Percentiles rank a stretch among this genome's conserved stretches.
These are phyloP conservation scores for Nymphalis io DNA, from an alignment of 1,140 invertebrate genomes.

Conservation along the genomic window DNA sequence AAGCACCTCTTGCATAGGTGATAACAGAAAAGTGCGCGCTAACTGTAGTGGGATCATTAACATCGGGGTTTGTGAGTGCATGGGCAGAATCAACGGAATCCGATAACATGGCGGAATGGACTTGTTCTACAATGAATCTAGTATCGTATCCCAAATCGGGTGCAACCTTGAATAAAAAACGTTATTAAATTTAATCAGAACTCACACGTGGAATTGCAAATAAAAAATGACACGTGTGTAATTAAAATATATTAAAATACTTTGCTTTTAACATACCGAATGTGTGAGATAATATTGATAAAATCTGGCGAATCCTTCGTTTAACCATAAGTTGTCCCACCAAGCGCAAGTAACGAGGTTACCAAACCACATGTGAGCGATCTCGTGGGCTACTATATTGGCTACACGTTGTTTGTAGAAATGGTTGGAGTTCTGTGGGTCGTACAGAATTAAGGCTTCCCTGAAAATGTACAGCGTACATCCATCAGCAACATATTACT, in stretches of 20 bases:
- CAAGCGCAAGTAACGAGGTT: constrained; percentile 84
- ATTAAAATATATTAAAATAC: neutral
- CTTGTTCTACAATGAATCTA: constrained; percentile 83
- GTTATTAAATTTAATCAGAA: neutral
- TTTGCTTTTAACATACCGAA: constrained; percentile 43
- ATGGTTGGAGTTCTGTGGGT: constrained; percentile 60
- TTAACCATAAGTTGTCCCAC: constrained; percentile 86
- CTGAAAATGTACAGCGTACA: constrained; percentile 43
- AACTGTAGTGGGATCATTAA: constrained; percentile 76
- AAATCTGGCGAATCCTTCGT: constrained; percentile 86
- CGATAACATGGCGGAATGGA: constrained; percentile 83
- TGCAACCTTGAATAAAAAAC: constrained; percentile 56
- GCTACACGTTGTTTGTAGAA: constrained; percentile 81
- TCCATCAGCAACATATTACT: no score
- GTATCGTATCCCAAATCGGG: constrained; percentile 70
- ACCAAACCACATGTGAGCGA: constrained; percentile 81
- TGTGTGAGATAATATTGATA: constrained; percentile 86
- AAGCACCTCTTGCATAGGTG: constrained; percentile 85
- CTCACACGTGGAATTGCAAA: neutral
- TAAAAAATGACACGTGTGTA: constrained; percentile 1
- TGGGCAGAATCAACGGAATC: constrained; percentile 86
- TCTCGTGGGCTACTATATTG: constrained; percentile 75
- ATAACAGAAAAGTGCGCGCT: constrained; percentile 82
- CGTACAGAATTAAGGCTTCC: constrained; percentile 66
- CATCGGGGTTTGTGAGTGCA: constrained; percentile 77